These are phyloP conservation scores for Kobus ellipsiprymnus DNA, from an alignment of 2,113 vertebrate genomes.

Conservation along the genomic window DNA sequence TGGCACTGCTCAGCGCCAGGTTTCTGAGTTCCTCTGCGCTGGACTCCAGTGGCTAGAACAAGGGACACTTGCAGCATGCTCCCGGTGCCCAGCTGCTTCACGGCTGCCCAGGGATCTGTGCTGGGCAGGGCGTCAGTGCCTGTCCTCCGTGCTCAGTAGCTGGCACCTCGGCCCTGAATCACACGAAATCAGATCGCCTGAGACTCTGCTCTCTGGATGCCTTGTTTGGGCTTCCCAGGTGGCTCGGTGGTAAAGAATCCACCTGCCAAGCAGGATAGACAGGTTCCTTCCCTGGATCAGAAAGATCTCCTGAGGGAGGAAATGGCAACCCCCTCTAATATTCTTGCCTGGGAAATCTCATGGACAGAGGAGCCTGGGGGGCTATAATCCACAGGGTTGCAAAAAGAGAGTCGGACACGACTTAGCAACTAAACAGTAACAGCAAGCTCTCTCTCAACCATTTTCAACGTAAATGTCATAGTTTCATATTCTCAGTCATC, in stretches of 20 bases:
- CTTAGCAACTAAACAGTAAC: neutral
- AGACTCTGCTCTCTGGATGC: neutral
- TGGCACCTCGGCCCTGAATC: neutral
- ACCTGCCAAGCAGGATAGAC: neutral
- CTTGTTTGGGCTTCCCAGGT: neutral
- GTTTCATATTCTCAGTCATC: neutral
- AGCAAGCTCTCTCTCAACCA: neutral
- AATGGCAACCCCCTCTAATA: neutral
- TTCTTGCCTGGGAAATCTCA: neutral
- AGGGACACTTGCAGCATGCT: fast-evolving
- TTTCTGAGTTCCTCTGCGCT: neutral
- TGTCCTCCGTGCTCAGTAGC: too few species aligned
- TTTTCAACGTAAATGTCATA: neutral
- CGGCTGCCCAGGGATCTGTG: neutral
- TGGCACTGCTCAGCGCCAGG: neutral
- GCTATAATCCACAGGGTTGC: neutral
- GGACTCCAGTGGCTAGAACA: neutral
- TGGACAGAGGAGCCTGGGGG: neutral
- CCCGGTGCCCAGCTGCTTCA: neutral
- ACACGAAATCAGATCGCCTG: neutral
- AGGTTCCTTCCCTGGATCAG: neutral
- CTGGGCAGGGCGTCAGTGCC: fast-evolving
- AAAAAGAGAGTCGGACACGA: neutral
- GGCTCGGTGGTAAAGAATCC: neutral
- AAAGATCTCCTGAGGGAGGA: neutral